These are phyloP conservation scores for Sphenodon punctatus DNA, from an alignment of 2,797 vertebrate species.

Conservation along the genomic window DNA sequence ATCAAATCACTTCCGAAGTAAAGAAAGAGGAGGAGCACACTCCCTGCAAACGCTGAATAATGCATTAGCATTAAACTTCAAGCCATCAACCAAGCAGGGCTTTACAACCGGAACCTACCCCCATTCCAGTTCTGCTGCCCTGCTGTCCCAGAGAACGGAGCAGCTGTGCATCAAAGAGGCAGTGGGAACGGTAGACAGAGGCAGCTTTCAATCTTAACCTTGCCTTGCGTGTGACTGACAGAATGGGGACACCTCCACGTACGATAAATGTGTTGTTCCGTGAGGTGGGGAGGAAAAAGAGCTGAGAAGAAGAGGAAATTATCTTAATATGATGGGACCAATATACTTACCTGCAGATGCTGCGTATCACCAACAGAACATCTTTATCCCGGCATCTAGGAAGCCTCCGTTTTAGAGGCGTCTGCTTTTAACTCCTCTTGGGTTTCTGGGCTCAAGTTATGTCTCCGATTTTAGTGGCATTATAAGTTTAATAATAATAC, in stretches of 20 bases:
- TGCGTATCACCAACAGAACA: not conserved
- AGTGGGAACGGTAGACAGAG: not conserved
- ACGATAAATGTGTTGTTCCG: not conserved
- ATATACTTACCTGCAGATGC: not conserved
- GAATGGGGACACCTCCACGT: not conserved
- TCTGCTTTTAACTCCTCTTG: not conserved
- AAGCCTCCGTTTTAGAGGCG: not conserved
- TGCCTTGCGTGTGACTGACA: not conserved
- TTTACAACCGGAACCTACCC: not conserved
- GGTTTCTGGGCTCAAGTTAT: not conserved
- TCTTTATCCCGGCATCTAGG: no score
- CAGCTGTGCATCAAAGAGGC: not conserved
- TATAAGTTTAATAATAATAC: slow-evolving; percentile 31
- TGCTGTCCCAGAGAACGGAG: not conserved
- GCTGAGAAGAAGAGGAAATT: not conserved
- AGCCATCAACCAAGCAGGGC: not conserved
- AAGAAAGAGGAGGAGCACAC: not conserved
- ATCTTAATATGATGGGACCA: not conserved
- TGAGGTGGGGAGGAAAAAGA: not conserved
- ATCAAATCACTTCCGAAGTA: not conserved
- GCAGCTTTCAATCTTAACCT: not conserved
- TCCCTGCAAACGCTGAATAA: not conserved
- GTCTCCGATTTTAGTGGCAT: slow-evolving; percentile 12
- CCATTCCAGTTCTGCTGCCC: not conserved
- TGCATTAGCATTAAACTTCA: not conserved